Evolutionary conservation across 2,797 vertebrate genomes (phyloP), one percentile per base, ranked within the genome.

Genomic region (Catharus ustulatus): DNA sequence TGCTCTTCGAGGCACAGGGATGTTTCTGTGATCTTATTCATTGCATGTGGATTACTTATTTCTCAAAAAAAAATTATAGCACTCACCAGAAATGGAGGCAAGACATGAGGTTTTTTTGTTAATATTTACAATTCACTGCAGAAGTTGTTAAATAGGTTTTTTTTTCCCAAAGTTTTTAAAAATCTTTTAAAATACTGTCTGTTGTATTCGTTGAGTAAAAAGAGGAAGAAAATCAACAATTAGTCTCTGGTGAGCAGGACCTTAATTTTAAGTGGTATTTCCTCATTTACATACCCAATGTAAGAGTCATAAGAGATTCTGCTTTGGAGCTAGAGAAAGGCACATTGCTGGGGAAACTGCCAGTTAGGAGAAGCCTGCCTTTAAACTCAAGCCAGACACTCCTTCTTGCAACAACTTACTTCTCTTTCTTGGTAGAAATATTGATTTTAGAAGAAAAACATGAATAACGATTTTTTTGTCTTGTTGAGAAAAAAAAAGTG

Each of bases 251-350:
- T 93, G 76, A 81, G 29, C 68, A 67, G 43, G 29, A 94, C 34
- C 17, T 83, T 87, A 69, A 87, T 90, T 97, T 92, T 64, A 77
- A 72, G 58, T 83, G 63, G 34, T 51, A 38, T 83, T 87, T 92
- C 15, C 38, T 86, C 73, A 72, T 89, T 62, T 85, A 68, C 40
- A 29, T 71, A 89, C 30, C 46, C 14, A 69, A 57, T 22, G 45
- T 54, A 78, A 87, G 38, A 80, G 32, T 59, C 5, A 3, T 84
- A 52, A 78, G 45, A 83, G n/a, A 40, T 72, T 63, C 43, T 93
- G 29, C 43, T 87, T 66, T 34, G 58, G 32, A 91, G 21, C 55
- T 42, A 75, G 62, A 61, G 58, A 72, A 83, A 68, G 54, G 40
- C 16, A 18, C 74, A 16, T 49, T 24, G 17, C 49, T 87, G 81